A percentile compares a stretch with the other conserved stretches of the same genome.
Evolutionary conservation across 1,140 invertebrate species (phyloP).

Genomic region (Eupeodes corollae): DNA sequence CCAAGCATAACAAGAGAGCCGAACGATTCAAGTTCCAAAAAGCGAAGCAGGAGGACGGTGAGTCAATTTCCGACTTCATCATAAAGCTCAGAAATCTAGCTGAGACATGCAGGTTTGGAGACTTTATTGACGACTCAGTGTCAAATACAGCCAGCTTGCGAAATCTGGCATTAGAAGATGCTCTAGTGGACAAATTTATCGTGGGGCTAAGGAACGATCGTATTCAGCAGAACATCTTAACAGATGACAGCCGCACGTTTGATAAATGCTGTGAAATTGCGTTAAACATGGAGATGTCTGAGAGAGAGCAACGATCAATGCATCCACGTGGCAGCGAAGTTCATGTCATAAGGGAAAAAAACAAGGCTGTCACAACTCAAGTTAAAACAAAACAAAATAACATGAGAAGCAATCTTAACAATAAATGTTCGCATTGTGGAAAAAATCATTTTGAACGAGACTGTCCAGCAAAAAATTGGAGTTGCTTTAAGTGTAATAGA

Average conservation of each 20-base stretch:
- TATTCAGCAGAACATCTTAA: background rate
- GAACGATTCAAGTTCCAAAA: background rate
- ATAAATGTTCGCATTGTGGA: background rate
- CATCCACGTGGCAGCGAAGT: background rate
- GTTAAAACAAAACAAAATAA: background rate
- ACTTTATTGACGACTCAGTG: too few species aligned
- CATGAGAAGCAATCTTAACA: background rate
- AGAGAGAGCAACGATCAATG: background rate
- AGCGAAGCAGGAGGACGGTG: background rate
- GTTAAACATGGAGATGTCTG: background rate
- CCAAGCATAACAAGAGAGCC: background rate
- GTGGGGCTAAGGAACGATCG: background rate
- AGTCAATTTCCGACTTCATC: background rate
- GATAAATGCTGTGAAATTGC: background rate
- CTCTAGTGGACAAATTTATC: background rate
- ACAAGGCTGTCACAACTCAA: background rate
- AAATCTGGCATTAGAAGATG: background rate
- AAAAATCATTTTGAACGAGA: background rate
- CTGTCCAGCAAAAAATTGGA: background rate
- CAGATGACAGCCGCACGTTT: background rate
- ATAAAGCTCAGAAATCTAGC: background rate
- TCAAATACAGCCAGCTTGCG: background rate
- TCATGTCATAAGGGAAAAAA: background rate
- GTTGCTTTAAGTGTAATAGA: background rate
- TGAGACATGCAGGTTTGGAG: too few species aligned